Percentiles rank a stretch among this genome's conserved stretches.
These are phyloP conservation scores for Phyllostomus hastatus DNA, from an alignment of 2,113 vertebrate genomes.

Conservation along the genomic window DNA sequence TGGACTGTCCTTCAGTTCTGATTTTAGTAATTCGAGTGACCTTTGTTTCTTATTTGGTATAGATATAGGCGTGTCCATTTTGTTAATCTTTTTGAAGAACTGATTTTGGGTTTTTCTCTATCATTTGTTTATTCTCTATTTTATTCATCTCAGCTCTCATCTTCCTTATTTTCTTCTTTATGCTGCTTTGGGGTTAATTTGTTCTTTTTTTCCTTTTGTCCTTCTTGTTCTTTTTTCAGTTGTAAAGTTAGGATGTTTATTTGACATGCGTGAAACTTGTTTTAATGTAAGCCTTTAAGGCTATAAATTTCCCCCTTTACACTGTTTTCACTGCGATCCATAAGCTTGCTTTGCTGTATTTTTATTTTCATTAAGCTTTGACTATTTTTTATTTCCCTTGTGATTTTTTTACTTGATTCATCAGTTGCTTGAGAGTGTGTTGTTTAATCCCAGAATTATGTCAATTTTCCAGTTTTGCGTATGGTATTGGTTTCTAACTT, in stretches of 20 bases:
- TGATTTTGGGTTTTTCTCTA: too few species aligned
- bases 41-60: too few species aligned
- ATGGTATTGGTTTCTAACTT: neutral
- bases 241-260: neutral
- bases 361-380: too few species aligned
- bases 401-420: neutral
- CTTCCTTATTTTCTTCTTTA: neutral
- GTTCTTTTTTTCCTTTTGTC: neutral
- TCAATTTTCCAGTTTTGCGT: neutral
- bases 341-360: too few species aligned
- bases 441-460: neutral
- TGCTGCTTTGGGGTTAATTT: neutral
- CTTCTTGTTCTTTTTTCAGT: neutral
- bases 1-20: neutral
- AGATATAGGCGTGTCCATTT: too few species aligned
- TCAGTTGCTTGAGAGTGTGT: neutral
- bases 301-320: too few species aligned
- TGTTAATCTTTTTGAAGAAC: too few species aligned
- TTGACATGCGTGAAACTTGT: neutral
- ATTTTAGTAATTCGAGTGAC: neutral
- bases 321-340: too few species aligned
- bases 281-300: neutral
- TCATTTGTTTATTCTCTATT: too few species aligned
- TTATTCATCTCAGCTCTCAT: too few species aligned
- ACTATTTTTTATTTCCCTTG: too few species aligned